Evolutionary conservation across 2,113 vertebrate species (phyloP), one percentile per base, ranked within the genome.

Genomic region (Orthonyx spaldingii): DNA sequence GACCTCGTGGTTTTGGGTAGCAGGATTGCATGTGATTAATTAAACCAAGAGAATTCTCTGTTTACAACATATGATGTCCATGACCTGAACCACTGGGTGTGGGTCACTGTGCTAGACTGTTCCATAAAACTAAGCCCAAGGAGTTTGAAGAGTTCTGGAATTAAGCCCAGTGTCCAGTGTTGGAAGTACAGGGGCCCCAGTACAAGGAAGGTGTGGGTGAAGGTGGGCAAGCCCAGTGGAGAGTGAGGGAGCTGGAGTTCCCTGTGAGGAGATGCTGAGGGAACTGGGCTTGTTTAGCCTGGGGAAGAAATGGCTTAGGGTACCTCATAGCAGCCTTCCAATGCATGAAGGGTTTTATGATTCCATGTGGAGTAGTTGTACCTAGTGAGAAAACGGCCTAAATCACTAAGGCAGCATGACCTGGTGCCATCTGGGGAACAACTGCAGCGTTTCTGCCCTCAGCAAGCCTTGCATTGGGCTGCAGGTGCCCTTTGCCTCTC

Each of bases 31-130:
- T 11, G 21, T 39, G 35, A 37, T 50, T 44, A 39, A 41, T 30
- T 64, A 56, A 69, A 65, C 9, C 37, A 39, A 7, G 9, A 42
- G 35, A 56, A 64, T 65, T 77, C 30, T 46, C 16, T 72, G 4
- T 3, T 74, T 66, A 63, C 53, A 65, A 5, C 28, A 26, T 1
- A 0, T 6, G 7, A 9, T 82, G 50, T 27, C 85, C 1, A 2
- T 49, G 56, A 57, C 23, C 71, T 49, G 52, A 60, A 46, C 24
- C 35, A 12, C 24, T 6, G 7, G 2, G 4, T 69, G 8, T 15
- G 72, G 32, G 28, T 56, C 3, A 4, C 56, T 52, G 17, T 70
- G 50, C 23, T 46, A 28, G 27, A 15, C 28, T 66, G 32, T 57
- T 60, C 82, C 17, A 23, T n/a, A 24, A 75, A 57, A 22, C n/a